These are phyloP conservation scores for Crioceris asparagi DNA, from an alignment of 2,888 invertebrate species.

Conservation along the genomic window DNA sequence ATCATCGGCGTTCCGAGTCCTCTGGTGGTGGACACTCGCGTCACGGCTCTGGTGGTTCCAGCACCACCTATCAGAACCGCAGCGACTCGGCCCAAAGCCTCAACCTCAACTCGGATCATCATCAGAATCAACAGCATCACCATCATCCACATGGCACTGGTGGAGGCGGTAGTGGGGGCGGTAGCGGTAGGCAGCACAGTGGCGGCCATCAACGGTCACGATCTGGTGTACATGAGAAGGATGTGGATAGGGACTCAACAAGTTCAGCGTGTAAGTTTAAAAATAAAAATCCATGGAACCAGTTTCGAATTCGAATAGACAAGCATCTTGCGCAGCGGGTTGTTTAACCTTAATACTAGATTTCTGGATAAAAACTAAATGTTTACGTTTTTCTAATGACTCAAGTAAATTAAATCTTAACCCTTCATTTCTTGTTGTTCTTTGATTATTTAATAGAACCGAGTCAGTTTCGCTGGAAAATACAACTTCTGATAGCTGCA, in stretches of 20 bases:
- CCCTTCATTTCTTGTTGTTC: too few relatives aligned
- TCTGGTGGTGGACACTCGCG: constrained; percentile 28
- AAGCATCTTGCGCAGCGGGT: too few relatives aligned
- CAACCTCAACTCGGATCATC: constrained; percentile 29
- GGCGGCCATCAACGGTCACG: constrained; percentile 30
- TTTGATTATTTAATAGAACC: too few relatives aligned
- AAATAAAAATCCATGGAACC: too few relatives aligned
- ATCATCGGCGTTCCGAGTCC: constrained; percentile 32
- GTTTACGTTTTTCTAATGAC: too few relatives aligned
- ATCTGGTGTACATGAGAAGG: constrained; percentile 31
- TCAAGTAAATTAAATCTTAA: too few relatives aligned
- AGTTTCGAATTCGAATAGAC: too few relatives aligned
- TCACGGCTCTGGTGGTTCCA: constrained; percentile 30
- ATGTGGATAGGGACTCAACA: constrained; percentile 22
- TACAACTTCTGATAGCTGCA: too few relatives aligned
- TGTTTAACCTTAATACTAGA: too few relatives aligned
- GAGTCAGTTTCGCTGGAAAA: too few relatives aligned
- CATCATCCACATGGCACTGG: constrained; percentile 33
- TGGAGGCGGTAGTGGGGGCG: constrained; percentile 26
- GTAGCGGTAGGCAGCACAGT: too few relatives aligned
- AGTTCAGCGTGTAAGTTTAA: constrained; percentile 30
- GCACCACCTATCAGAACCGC: constrained; percentile 25
- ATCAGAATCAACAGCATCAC: constrained; percentile 24
- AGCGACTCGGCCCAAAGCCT: constrained; percentile 36
- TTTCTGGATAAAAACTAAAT: too few relatives aligned